Percentiles rank a stretch among this genome's conserved stretches.
These are phyloP conservation scores for Notarius quadriscutis DNA, from an alignment of 2,113 vertebrate genomes.

Conservation along the genomic window DNA sequence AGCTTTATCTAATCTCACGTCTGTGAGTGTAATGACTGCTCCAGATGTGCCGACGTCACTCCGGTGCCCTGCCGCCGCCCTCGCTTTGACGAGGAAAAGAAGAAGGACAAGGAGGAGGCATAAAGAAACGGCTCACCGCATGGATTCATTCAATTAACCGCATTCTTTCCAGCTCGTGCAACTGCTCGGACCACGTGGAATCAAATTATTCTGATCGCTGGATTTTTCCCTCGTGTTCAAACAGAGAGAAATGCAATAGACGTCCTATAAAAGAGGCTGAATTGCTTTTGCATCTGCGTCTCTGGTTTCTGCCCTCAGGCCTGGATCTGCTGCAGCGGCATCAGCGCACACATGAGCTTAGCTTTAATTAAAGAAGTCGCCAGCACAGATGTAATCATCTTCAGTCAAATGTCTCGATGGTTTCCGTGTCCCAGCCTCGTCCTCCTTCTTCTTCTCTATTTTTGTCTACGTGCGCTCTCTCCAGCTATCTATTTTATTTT, in stretches of 20 bases:
- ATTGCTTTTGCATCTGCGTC: constrained; percentile 53
- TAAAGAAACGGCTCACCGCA: not conserved
- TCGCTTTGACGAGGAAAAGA: constrained; percentile 24
- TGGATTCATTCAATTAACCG: constrained; percentile 55
- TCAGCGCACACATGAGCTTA: constrained; percentile 32
- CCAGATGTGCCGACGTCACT: constrained; percentile 27
- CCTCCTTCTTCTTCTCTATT: not conserved
- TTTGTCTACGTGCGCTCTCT: not conserved
- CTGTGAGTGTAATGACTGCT: not conserved
- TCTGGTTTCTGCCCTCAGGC: constrained; percentile 42
- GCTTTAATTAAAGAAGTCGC: constrained; percentile 46
- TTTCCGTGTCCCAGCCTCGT: not conserved
- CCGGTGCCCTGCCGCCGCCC: constrained; percentile 18
- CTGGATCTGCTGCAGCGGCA: constrained; percentile 36
- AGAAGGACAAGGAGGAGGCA: constrained; percentile 7
- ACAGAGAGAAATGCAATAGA: constrained; percentile 33
- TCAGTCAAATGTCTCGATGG: constrained; percentile 6
- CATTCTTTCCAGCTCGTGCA: constrained; percentile 69
- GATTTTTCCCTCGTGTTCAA: constrained; percentile 58
- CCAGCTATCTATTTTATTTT: not conserved
- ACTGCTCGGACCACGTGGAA: constrained; percentile 58
- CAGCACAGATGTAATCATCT: constrained; percentile 44
- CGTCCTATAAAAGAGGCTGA: constrained; percentile 34
- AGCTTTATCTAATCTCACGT: constrained; percentile 24
- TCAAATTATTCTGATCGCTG: constrained; percentile 65